phyloP scores from a whole-genome alignment of 2,113 vertebrate genomes.

The Artemisiospiza belli region DNA sequence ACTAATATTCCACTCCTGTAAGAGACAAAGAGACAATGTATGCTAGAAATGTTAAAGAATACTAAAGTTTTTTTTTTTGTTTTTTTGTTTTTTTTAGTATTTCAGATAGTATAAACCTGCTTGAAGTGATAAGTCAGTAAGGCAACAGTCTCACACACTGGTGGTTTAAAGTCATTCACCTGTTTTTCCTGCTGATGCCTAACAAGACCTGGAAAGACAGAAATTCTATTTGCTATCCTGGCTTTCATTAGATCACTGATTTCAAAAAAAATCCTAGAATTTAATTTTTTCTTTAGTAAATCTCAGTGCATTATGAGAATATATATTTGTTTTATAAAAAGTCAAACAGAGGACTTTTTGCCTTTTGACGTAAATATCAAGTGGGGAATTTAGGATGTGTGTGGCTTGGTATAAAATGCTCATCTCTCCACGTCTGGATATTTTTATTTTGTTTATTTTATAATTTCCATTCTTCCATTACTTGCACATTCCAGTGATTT shows the following conservation, averaged over 20 bases:
- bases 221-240: background rate
- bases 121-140: background rate
- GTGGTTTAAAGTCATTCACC: background rate
- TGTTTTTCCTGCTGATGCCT: background rate
- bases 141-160: background rate
- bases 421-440: background rate
- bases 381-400: background rate
- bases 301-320: background rate
- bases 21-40: background rate
- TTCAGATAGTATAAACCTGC: background rate
- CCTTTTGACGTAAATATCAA: background rate
- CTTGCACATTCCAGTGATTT: constrained; percentile 43
- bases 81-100: background rate
- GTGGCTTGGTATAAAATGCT: background rate
- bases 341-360: background rate
- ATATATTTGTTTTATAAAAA: background rate
- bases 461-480: constrained; percentile 6
- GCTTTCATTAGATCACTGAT: background rate
- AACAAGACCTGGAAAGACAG: background rate
- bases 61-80: background rate
- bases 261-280: background rate
- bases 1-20: background rate
- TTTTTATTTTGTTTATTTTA: constrained; percentile 43
- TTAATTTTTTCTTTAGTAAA: background rate
- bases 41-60: background rate